Evolutionary conservation across 2,888 invertebrate genomes (phyloP), one percentile per base, ranked within the genome.

Genomic region (Drosophila macrospina): DNA sequence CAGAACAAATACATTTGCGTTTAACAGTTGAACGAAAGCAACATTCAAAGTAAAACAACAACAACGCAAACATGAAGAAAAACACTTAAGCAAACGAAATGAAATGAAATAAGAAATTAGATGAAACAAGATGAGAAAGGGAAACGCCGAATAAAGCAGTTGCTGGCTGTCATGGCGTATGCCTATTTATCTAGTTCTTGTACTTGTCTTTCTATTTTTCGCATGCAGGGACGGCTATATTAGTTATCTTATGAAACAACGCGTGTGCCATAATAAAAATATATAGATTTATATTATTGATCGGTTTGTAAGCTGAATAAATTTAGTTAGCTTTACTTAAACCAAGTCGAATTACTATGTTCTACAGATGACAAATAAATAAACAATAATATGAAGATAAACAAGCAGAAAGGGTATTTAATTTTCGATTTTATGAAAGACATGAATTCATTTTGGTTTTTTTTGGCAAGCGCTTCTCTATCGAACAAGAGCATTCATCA

Each of bases 41-140:
- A 61, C 50, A 74, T 61, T 57, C 36, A 62, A 63, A 45, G 54
- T 48, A 50, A 62, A 72, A 48, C 28, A 60, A 28, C 44, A 74
- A 60, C 41, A 69, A 39, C 41, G 51, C 34, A 5, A 34, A 39
- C 5, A 44, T 20, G 36, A 61, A 51, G 20, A 39, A 66, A 74
- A 86, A 84, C 86, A 83, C 76, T 80, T 86, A 84, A 84, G 44
- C 84, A 86, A 86, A 86, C 76, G 69, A 59, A 73, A 57, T 48
- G 62, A 60, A 59, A 57, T 42, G 42, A 48, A 42, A 54, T 34
- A 34, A 51, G 57, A 63, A 64, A 63, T 51, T 42, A 64, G 55
- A 69, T 65, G 26, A 56, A 72, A 61, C 50, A 48, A 57, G 37
- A 62, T 39, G 52, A 44, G 50, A 61, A 60, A 61, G 45, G 50